phyloP scores from a whole-genome alignment of 2,113 vertebrate genomes.

The Malurus elegans region DNA sequence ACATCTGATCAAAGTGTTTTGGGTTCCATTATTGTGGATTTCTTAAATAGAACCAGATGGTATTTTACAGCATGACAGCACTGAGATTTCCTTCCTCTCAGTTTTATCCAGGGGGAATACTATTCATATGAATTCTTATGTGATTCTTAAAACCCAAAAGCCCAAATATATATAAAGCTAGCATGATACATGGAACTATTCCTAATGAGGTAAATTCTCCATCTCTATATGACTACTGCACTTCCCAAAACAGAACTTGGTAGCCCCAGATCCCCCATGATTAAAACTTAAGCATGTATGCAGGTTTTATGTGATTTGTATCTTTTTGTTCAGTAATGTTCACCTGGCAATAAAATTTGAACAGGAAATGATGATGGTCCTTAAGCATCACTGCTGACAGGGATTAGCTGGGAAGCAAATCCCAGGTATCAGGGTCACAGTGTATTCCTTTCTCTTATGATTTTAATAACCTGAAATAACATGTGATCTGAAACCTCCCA shows the following conservation, averaged over 20 bases:
- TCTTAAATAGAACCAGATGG: conserved; percentile 54
- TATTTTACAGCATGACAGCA: conserved; percentile 27
- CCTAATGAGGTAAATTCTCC: background rate
- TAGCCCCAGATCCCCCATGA: accelerated
- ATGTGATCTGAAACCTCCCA: background rate
- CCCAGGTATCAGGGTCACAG: background rate
- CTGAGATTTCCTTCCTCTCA: background rate
- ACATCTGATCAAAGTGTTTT: conserved; percentile 45
- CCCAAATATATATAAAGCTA: background rate
- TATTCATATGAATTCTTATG: background rate
- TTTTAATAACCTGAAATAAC: background rate
- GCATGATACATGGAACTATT: background rate
- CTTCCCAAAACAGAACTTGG: background rate
- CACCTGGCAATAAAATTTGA: background rate
- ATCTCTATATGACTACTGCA: background rate
- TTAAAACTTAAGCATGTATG: background rate
- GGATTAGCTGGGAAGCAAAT: background rate
- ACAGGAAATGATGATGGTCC: background rate
- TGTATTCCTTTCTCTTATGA: background rate
- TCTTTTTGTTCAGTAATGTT: background rate
- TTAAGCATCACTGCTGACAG: background rate
- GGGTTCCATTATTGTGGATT: conserved; percentile 22
- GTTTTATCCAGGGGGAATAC: background rate
- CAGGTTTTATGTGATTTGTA: background rate
- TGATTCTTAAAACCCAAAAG: background rate